phyloP scores from a whole-genome alignment of 2,888 invertebrate genomes.

The Zele albiditarsus region DNA sequence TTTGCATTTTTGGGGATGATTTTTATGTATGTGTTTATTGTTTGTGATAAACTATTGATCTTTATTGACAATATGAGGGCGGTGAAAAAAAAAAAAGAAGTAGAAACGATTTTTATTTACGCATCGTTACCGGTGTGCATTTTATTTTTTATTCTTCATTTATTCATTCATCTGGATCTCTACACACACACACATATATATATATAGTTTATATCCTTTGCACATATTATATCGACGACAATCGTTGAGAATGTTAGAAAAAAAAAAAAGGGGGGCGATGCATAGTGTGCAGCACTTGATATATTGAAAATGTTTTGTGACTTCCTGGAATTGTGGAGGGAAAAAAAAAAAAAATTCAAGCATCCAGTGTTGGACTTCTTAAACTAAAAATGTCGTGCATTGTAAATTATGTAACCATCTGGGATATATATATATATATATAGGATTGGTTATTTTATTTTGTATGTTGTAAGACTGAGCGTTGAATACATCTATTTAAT shows the following conservation, averaged over 20 bases:
- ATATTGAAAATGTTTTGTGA: slow-evolving; percentile 67
- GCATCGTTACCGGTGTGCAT: too few species aligned
- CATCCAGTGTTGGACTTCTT: not conserved
- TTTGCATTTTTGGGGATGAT: too few species aligned
- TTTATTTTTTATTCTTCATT: not conserved
- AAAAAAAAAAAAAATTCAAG: not conserved
- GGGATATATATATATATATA: not conserved
- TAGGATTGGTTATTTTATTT: too few species aligned
- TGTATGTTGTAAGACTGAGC: too few species aligned
- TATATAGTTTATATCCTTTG: not conserved
- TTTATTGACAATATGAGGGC: slow-evolving; percentile 43
- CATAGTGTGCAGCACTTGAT: slow-evolving; percentile 62
- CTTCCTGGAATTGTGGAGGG: slow-evolving; percentile 58
- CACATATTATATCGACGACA: not conserved
- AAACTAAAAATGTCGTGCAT: slow-evolving; percentile 19
- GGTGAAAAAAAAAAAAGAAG: slow-evolving; percentile 49
- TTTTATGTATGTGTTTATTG: too few species aligned
- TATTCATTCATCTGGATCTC: not conserved
- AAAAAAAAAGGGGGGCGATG: slow-evolving; percentile 5
- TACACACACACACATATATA: not conserved
- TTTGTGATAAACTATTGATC: not conserved
- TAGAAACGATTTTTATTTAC: not conserved
- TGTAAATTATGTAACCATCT: not conserved
- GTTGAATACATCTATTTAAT: too few species aligned
- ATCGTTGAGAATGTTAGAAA: not conserved